Percentiles rank a stretch among this genome's conserved stretches.
Conservation (phyloP, 2,888 invertebrate genomes). For the Temnothorax rugatulus region DNA sequence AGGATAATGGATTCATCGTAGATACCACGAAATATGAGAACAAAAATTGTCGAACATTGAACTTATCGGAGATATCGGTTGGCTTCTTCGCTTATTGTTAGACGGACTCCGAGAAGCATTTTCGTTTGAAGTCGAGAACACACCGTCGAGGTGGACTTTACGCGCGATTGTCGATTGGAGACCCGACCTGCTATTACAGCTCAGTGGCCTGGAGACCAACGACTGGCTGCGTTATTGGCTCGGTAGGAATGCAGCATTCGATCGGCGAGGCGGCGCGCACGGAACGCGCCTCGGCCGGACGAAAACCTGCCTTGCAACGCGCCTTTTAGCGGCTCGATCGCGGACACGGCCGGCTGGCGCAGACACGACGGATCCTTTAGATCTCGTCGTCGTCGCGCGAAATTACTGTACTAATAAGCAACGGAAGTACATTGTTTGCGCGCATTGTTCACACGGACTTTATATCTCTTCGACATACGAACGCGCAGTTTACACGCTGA, state of each 20-base stretch:
- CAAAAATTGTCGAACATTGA: not conserved
- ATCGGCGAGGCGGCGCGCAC: constrained; percentile 25
- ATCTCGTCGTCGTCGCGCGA: not conserved
- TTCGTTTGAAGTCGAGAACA: not conserved
- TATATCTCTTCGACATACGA: not conserved
- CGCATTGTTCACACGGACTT: not conserved
- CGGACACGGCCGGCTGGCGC: not conserved
- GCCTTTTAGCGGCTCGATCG: constrained; percentile 29
- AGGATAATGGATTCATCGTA: not conserved
- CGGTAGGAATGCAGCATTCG: constrained; percentile 53
- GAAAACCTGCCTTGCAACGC: constrained; percentile 48
- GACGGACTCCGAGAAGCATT: not conserved
- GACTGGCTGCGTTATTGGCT: constrained; percentile 41
- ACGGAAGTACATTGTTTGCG: constrained; percentile 9
- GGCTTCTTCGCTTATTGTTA: not conserved
- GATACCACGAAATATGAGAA: not conserved
- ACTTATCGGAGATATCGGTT: not conserved
- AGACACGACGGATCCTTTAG: not conserved
- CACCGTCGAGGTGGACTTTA: not conserved
- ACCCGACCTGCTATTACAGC: not conserved
- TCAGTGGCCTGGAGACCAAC: constrained; percentile 9
- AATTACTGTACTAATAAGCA: constrained; percentile 10
- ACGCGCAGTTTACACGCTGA: not conserved
- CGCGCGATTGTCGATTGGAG: not conserved
- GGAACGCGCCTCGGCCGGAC: constrained; percentile 3